Base-by-base conservation (phyloP, 2,797 vertebrate genomes). In the Dromococcyx pavoninus region DNA sequence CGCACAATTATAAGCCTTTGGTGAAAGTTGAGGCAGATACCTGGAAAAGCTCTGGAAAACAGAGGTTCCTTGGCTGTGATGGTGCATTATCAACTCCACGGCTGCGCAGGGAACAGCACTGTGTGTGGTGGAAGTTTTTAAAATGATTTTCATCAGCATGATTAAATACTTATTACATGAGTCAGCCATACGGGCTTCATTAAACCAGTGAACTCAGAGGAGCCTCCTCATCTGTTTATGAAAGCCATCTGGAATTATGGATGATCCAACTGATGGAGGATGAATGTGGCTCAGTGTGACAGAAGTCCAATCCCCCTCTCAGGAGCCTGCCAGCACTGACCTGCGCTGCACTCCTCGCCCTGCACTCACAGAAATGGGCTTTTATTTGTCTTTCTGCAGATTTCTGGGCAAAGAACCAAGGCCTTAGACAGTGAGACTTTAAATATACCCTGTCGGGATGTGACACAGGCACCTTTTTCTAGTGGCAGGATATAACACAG, bases 101-200 rank as follows among this genome's bases (percentile, higher is more conserved):
- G 88, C 85, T 57, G 91, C 0, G 2, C 11, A 4, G 76, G 73
- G 76, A n/a, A 37, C 15, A 32, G 71, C 96, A 25, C 96, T 30
- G 93, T 97, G 97, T 96, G 97, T 97, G 97, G 97, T 95, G 96
- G 89, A 89, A 96, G 85, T 83, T 95, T 97, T 90, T 3, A 67
- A 97, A 97, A 93, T 91, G 3, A 97, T 97, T 98, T 97, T 98
- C 97, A 96, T 98, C 96, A 89, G 93, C 92, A 50, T 95, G 97
- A 97, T 98, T 98, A 97, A 98, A 98, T 97, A 97, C 95, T 97
- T 97, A 97, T 95, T 97, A 97, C 94, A 96, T 97, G 97, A 98
- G 94, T 97, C 97, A 97, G 96, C 94, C 97, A 97, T 97, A 97
- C 81, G 93, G 97, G 96, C 97, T 97, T 97, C 97, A 97, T 98